Base-by-base conservation (phyloP, 2,113 vertebrate genomes). In the Leucopsar rothschildi region DNA sequence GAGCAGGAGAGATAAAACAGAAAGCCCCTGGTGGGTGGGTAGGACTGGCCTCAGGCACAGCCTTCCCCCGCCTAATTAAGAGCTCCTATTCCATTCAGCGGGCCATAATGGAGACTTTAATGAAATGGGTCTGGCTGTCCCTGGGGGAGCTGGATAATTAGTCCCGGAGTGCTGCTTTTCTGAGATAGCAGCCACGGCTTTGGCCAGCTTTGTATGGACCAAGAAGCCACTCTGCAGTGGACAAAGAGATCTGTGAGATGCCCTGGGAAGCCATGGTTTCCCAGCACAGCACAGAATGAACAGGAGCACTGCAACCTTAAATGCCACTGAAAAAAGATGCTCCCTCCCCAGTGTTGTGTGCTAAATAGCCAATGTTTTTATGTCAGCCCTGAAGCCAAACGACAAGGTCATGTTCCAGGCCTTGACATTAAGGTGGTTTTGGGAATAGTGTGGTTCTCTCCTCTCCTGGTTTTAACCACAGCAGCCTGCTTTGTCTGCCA, bases 41-140 rank as follows among this genome's bases (percentile, higher is more conserved):
- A 82, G 49, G 35, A 65, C 66, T 79, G 61, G 29, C 63, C 68
- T 49, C 47, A 39, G 44, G 49, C 45, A 37, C 69, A 82, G 4
- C 2, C 68, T 76, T 91, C 24, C 28, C 59, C 39, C 0, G 0
- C 1, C 5, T 71, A 94, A 93, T 90, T 88, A 93, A 94, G 78
- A 91, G 89, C 69, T 93, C 53, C 53, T 18, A 8, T 68, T 94
- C 68, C 25, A 6, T 93, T 93, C 65, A 86, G 7, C 5, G 4
- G n/a, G n/a, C 79, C 73, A 19, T 45, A 86, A 94, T 82, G 65
- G 77, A 92, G 92, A 57, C 53, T 56, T 84, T 52, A 90, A 88
- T 88, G 53, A 84, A 92, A 86, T 6, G 29, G 50, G 33, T 56
- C 68, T 75, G 68, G 27, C 45, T 84, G 5, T 33, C 56, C 44